phyloP scores from a whole-genome alignment of 2,113 vertebrate genomes.

The Pseudorhombus dupliciocellatus region DNA sequence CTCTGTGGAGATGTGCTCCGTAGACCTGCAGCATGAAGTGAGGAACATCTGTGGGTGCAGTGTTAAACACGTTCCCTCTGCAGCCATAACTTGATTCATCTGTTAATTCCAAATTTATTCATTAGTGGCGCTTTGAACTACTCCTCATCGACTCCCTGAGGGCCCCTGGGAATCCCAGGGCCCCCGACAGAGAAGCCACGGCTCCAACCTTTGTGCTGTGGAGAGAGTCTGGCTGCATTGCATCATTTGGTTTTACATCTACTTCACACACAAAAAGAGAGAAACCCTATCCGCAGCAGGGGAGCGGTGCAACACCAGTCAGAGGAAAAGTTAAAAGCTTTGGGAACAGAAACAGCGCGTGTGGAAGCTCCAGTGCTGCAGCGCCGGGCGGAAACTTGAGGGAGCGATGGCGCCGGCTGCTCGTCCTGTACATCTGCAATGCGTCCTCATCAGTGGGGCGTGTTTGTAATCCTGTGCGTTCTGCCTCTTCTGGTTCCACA shows the following conservation, averaged over 20 bases:
- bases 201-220: neutral
- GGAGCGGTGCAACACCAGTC: slow-evolving; percentile 10
- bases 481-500: neutral
- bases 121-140: neutral
- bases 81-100: neutral
- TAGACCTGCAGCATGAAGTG: too few relatives aligned
- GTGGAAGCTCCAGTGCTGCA: slow-evolving; percentile 24
- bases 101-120: neutral
- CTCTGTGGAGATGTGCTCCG: neutral
- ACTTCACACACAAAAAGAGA: neutral
- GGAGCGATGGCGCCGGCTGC: neutral
- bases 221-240: slow-evolving; percentile 5
- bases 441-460: too few relatives aligned
- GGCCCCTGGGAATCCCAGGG: neutral
- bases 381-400: slow-evolving; percentile 7
- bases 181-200: neutral
- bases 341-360: slow-evolving; percentile 1
- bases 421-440: too few relatives aligned
- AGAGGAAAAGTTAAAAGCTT: slow-evolving; percentile 48
- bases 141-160: neutral
- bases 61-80: neutral
- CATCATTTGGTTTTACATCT: slow-evolving; percentile 21
- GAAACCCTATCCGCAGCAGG: slow-evolving; percentile 24
- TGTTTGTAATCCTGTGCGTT: too few relatives aligned
- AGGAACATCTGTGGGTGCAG: neutral